A percentile compares a stretch with the other conserved stretches of the same genome.
phyloP scores from a whole-genome alignment of 2,797 vertebrate genomes.

The Sternarchorhynchus goeldii region DNA sequence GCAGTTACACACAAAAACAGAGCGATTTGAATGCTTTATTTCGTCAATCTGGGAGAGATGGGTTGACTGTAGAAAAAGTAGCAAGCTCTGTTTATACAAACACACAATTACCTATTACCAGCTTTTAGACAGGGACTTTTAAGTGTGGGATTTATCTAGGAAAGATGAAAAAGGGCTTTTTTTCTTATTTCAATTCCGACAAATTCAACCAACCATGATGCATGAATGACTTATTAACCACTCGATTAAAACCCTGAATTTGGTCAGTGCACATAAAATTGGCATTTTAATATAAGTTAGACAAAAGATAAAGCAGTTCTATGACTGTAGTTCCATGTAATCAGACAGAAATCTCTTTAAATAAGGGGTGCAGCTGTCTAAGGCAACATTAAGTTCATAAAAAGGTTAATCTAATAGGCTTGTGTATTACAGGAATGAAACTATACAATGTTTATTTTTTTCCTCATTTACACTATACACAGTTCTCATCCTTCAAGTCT shows the following conservation, averaged over 20 bases:
- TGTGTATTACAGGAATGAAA: conserved; percentile 77
- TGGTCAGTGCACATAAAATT: conserved; percentile 63
- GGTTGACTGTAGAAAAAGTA: conserved; percentile 70
- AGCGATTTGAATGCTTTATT: conserved; percentile 71
- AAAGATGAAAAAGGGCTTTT: conserved; percentile 39
- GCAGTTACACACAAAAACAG: conserved; percentile 21
- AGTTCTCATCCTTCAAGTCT: conserved; percentile 63
- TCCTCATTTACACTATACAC: conserved; percentile 79
- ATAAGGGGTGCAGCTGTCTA: conserved; percentile 77
- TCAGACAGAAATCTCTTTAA: conserved; percentile 70
- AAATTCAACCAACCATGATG: conserved; percentile 52
- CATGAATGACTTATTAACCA: conserved; percentile 60
- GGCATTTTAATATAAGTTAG: conserved; percentile 69
- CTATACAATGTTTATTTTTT: conserved; percentile 74
- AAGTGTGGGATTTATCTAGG: conserved; percentile 37
- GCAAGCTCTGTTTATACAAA: conserved; percentile 65
- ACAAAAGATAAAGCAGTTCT: conserved; percentile 68
- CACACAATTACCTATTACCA: conserved; percentile 36
- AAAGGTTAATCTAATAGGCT: conserved; percentile 71
- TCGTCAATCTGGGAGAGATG: conserved; percentile 47
- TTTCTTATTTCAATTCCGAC: conserved; percentile 27
- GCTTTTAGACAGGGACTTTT: conserved; percentile 39
- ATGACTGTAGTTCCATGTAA: conserved; percentile 72
- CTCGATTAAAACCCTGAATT: conserved; percentile 61
- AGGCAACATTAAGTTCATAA: conserved; percentile 79